Conservation (phyloP, 2,113 vertebrate genomes). For the Gadus chalcogrammus region DNA sequence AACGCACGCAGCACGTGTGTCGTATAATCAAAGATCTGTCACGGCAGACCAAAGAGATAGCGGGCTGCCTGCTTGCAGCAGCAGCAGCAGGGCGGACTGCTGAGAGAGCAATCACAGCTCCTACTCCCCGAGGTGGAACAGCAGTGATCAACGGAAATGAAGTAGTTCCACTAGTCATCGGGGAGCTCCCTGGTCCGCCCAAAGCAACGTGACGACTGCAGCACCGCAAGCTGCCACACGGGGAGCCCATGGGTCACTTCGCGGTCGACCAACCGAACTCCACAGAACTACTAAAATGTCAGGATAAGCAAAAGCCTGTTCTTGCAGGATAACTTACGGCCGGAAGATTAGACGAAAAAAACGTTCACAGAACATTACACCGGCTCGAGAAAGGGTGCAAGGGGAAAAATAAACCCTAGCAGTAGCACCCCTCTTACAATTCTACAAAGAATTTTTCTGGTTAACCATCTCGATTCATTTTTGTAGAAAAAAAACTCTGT, state of each 20-base stretch:
- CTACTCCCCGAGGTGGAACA: slow-evolving; percentile 40
- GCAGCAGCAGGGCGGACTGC: neutral
- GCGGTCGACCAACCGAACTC: too few species aligned
- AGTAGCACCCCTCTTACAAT: too few species aligned
- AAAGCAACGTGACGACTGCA: slow-evolving; percentile 41
- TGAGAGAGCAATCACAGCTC: slow-evolving; percentile 29
- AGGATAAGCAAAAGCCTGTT: too few species aligned
- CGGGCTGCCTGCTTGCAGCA: neutral
- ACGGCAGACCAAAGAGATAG: slow-evolving; percentile 26
- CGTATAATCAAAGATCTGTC: slow-evolving; percentile 17
- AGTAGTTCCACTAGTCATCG: slow-evolving; percentile 37
- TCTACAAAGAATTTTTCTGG: too few species aligned
- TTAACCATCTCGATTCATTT: too few species aligned
- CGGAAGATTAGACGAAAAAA: too few species aligned
- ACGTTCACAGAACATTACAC: too few species aligned
- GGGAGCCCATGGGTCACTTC: neutral
- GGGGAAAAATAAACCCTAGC: too few species aligned
- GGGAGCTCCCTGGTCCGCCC: slow-evolving; percentile 22
- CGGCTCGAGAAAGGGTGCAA: too few species aligned
- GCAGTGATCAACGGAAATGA: slow-evolving; percentile 56
- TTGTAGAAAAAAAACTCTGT: too few species aligned
- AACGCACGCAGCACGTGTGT: slow-evolving; percentile 12
- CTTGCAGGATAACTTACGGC: too few species aligned
- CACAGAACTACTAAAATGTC: too few species aligned
- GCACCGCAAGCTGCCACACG: slow-evolving; percentile 7